These are phyloP conservation scores for Beaufortia kweichowensis DNA, from an alignment of 2,113 vertebrate genomes.

Conservation along the genomic window DNA sequence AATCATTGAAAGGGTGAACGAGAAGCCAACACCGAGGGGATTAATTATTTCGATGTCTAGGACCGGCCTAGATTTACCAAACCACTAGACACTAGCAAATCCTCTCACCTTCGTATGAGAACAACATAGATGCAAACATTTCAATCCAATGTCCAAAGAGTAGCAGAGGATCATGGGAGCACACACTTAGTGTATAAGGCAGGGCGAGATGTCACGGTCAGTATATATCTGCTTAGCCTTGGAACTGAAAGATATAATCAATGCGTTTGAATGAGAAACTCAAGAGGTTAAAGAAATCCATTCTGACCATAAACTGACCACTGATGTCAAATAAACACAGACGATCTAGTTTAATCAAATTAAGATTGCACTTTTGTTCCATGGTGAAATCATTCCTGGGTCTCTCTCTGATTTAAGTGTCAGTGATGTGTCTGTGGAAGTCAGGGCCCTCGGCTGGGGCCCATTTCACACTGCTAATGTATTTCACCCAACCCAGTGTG, in stretches of 20 bases:
- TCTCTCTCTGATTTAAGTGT: conserved; percentile 28
- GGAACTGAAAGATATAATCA: conserved; percentile 25
- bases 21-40: conserved; percentile 54
- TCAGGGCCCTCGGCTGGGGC: conserved; percentile 47
- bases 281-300: conserved; percentile 12
- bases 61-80: conserved; percentile 51
- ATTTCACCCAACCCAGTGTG: conserved; percentile 50
- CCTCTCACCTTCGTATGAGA: conserved; percentile 45
- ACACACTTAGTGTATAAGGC: conserved; percentile 16
- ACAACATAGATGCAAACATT: conserved; percentile 48
- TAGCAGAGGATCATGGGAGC: conserved; percentile 30
- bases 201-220: conserved; percentile 5
- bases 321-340: conserved; percentile 6
- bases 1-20: conserved; percentile 51
- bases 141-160: conserved; percentile 37
- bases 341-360: conserved; percentile 19
- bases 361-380: background rate
- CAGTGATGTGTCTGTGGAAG: conserved; percentile 34
- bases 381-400: conserved; percentile 2
- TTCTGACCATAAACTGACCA: conserved; percentile 20
- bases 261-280: conserved; percentile 26
- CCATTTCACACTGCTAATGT: conserved; percentile 53
- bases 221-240: conserved; percentile 32
- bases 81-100: conserved; percentile 47
- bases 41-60: conserved; percentile 55